phyloP scores from a whole-genome alignment of 2,797 vertebrate genomes.

The Petrocephalus sullivani region DNA sequence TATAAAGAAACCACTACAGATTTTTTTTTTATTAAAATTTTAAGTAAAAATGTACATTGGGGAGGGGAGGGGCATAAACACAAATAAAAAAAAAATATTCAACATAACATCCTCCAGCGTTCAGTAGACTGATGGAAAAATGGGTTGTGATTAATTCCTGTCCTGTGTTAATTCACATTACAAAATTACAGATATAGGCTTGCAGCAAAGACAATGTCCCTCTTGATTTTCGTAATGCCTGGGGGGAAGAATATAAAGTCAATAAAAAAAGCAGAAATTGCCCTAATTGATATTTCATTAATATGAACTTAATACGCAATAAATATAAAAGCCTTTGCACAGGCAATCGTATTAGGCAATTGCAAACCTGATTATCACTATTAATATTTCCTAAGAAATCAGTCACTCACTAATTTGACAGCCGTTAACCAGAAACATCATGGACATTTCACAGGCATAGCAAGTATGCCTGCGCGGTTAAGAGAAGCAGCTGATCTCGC shows the following conservation, averaged over 20 bases:
- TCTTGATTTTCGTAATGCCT: slow-evolving; percentile 98
- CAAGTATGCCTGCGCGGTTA: background rate
- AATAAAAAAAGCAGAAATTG: background rate
- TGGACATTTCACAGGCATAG: background rate
- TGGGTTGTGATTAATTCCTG: no score
- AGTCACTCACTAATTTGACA: background rate
- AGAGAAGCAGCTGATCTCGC: background rate
- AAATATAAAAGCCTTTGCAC: no score
- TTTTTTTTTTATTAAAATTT: slow-evolving; percentile 75
- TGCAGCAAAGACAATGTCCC: slow-evolving; percentile 97
- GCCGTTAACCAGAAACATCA: background rate
- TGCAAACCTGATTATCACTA: no score
- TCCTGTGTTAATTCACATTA: background rate
- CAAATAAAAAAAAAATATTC: slow-evolving; percentile 38
- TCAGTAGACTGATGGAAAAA: slow-evolving; percentile 23
- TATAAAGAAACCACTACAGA: slow-evolving; percentile 44
- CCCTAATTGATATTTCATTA: no score
- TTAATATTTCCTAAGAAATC: background rate
- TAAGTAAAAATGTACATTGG: slow-evolving; percentile 73
- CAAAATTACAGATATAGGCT: slow-evolving; percentile 83
- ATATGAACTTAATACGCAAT: no score
- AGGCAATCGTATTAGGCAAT: no score
- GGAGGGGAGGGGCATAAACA: slow-evolving; percentile 50
- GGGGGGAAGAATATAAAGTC: slow-evolving; percentile 25
- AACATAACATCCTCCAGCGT: slow-evolving; percentile 26